phyloP scores from a whole-genome alignment of 2,888 invertebrate genomes.

The Synergus gifuensis region DNA sequence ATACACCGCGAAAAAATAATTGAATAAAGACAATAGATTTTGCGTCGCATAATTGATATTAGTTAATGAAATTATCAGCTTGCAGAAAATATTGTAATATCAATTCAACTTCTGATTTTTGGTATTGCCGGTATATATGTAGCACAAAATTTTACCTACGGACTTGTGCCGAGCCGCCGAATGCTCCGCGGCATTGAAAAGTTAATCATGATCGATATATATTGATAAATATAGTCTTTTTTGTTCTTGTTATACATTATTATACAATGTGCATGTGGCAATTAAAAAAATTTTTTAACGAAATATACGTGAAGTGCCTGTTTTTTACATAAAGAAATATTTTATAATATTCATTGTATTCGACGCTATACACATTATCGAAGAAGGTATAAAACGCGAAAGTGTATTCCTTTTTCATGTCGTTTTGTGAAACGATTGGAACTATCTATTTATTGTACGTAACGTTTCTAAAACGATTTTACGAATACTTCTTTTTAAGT shows the following conservation, averaged over 20 bases:
- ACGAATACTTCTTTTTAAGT: conserved; percentile 18
- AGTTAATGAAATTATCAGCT: background rate
- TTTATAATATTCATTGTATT: conserved; percentile 38
- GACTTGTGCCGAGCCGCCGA: conserved; percentile 33
- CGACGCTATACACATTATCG: conserved; percentile 12
- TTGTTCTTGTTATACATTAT: conserved; percentile 42
- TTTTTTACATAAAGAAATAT: conserved; percentile 40
- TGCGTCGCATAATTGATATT: background rate
- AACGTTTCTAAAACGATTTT: conserved; percentile 37
- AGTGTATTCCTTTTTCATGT: conserved; percentile 22
- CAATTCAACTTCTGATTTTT: background rate
- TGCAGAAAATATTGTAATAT: background rate
- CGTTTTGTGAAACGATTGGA: conserved; percentile 17
- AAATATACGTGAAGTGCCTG: conserved; percentile 40
- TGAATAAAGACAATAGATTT: background rate
- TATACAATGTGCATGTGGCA: conserved; percentile 39
- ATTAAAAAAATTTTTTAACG: conserved; percentile 38
- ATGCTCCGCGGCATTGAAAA: conserved; percentile 39
- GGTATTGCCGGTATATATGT: background rate
- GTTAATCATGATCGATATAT: conserved; percentile 34
- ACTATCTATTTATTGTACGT: conserved; percentile 23
- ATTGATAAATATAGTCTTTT: conserved; percentile 38
- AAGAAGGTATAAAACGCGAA: conserved; percentile 26
- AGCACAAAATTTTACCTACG: conserved; percentile 31
- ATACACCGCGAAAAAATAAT: conserved; percentile 18